Percentiles rank a stretch among this genome's conserved stretches.
Conservation (phyloP, 2,888 invertebrate genomes). For the Sthenelais limicola region DNA sequence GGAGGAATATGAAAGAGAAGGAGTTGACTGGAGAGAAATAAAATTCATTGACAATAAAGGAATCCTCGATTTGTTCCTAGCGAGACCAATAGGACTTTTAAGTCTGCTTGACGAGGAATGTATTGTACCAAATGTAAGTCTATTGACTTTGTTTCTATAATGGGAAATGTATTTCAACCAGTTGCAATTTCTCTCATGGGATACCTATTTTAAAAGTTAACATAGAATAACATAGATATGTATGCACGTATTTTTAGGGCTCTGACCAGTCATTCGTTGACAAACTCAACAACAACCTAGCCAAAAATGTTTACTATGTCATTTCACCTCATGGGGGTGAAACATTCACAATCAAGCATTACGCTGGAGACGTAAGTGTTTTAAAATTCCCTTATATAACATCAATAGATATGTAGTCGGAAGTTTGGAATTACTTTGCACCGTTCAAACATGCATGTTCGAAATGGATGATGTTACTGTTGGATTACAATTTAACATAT, state of each 20-base stretch:
- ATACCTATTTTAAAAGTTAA: too few species aligned
- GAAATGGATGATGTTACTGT: too few species aligned
- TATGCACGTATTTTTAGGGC: slow-evolving; percentile 50
- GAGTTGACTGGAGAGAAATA: slow-evolving; percentile 68
- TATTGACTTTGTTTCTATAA: background rate
- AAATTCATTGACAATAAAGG: slow-evolving; percentile 70
- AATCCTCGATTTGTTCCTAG: slow-evolving; percentile 63
- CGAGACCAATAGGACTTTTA: slow-evolving; percentile 66
- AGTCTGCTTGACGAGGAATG: slow-evolving; percentile 69
- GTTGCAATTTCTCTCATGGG: too few species aligned
- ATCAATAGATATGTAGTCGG: too few species aligned
- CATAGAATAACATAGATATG: background rate
- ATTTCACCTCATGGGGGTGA: slow-evolving; percentile 56
- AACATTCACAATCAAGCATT: slow-evolving; percentile 67
- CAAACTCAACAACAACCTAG: slow-evolving; percentile 64
- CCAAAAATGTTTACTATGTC: slow-evolving; percentile 55
- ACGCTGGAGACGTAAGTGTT: slow-evolving; percentile 67
- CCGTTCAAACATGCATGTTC: too few species aligned
- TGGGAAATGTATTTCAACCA: background rate
- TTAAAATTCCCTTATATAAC: background rate
- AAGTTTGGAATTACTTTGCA: too few species aligned
- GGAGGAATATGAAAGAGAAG: slow-evolving; percentile 68
- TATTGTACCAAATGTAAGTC: slow-evolving; percentile 64
- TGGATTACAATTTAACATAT: too few species aligned
- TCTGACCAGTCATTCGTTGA: slow-evolving; percentile 64